Evolutionary conservation across 2,113 vertebrate genomes (phyloP).

Genomic region (Camelus dromedarius): DNA sequence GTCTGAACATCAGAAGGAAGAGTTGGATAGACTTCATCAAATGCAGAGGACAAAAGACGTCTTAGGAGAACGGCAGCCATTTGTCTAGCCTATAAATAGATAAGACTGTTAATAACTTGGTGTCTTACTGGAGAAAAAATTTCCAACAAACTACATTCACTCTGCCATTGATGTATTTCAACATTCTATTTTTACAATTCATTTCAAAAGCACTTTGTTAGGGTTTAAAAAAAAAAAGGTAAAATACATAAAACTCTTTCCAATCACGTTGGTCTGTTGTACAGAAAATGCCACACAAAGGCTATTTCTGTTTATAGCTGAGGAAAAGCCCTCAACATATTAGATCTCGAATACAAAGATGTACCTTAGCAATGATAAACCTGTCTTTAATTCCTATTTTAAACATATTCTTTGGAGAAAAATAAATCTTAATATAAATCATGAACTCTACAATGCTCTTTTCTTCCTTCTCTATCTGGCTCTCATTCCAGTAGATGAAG

Average conservation of each 20-base stretch:
- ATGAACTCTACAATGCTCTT: background rate
- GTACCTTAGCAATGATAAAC: background rate
- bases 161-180: background rate
- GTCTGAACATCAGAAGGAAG: conserved; percentile 94
- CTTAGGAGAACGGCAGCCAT: conserved; percentile 98
- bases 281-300: background rate
- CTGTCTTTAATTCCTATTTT: background rate
- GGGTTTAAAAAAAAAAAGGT: background rate
- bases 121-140: conserved; percentile 45
- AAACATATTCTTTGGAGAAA: conserved; percentile 17
- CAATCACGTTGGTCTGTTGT: background rate
- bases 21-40: conserved; percentile 96
- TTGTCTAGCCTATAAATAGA: conserved; percentile 92
- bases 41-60: conserved; percentile 96
- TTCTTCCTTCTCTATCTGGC: background rate
- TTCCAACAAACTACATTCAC: background rate
- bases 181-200: background rate
- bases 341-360: background rate
- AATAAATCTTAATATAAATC: background rate
- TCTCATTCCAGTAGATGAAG: background rate
- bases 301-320: background rate
- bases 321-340: background rate
- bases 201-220: conserved; percentile 14
- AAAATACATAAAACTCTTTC: background rate
- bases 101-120: conserved; percentile 24